phyloP scores from a whole-genome alignment of 2,113 vertebrate genomes.

The Myiozetetes cayanensis region DNA sequence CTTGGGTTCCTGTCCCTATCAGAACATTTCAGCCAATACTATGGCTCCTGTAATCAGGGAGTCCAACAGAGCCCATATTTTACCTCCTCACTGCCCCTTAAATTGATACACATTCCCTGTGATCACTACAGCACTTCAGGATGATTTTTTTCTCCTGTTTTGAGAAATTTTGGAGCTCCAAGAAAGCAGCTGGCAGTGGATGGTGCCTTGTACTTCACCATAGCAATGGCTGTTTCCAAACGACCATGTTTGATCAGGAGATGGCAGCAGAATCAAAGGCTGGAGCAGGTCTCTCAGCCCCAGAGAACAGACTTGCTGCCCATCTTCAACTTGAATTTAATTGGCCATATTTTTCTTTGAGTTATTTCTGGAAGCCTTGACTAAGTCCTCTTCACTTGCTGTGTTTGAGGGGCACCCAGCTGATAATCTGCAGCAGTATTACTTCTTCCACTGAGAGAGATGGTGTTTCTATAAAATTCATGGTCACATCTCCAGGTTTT shows the following conservation, averaged over 20 bases:
- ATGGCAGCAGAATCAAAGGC: conserved; percentile 39
- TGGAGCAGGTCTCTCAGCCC: background rate
- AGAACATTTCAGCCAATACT: background rate
- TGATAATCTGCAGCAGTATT: background rate
- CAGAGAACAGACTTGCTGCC: background rate
- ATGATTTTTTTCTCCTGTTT: background rate
- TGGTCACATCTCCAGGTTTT: background rate
- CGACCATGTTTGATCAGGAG: conserved; percentile 7
- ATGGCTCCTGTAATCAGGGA: background rate
- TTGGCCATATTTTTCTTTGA: background rate
- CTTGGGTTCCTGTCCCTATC: background rate
- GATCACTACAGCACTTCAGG: background rate
- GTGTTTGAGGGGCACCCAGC: background rate
- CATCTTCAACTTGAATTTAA: background rate
- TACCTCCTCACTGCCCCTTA: background rate
- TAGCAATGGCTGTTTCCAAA: background rate
- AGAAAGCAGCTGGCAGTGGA: background rate
- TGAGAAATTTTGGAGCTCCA: background rate
- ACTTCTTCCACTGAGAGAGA: background rate
- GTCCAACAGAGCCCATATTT: background rate
- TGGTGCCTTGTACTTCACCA: background rate
- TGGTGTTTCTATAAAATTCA: background rate
- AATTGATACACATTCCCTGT: background rate
- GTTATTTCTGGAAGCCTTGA: background rate
- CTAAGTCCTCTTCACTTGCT: background rate